phyloP scores from a whole-genome alignment of 1,140 invertebrate genomes.

The Sitophilus oryzae region DNA sequence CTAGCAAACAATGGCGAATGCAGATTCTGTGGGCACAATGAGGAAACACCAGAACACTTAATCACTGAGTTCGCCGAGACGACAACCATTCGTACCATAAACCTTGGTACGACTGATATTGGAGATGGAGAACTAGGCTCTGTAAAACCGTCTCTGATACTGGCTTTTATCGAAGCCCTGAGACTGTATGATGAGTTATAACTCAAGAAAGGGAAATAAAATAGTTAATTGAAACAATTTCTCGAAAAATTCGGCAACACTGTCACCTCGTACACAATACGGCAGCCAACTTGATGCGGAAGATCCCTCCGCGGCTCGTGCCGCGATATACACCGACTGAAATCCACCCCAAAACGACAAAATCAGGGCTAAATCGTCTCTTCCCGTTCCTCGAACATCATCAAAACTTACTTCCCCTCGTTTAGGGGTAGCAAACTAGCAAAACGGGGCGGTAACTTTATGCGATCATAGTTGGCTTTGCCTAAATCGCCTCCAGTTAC shows the following conservation, averaged over 20 bases:
- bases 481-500: conserved; percentile 28
- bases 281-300: not conserved
- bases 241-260: conserved; percentile 5
- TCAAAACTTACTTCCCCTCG: conserved; percentile 37
- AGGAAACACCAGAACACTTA: too few species aligned
- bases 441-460: conserved; percentile 28
- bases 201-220: too few species aligned
- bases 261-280: not conserved
- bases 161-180: too few species aligned
- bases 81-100: too few species aligned
- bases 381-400: conserved; percentile 9
- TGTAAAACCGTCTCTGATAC: too few species aligned
- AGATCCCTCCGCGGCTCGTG: not conserved
- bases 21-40: too few species aligned
- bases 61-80: too few species aligned
- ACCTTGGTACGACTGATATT: too few species aligned
- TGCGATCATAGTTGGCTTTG: conserved; percentile 22
- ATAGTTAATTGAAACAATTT: not conserved
- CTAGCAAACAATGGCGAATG: too few species aligned
- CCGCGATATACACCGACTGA: conserved; percentile 2
- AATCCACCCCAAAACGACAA: conserved; percentile 22
- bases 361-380: conserved; percentile 18
- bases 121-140: too few species aligned
- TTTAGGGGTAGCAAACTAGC: conserved; percentile 38
- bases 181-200: too few species aligned